Evolutionary conservation across 1,140 invertebrate species (phyloP).

Genomic region (Dreissena polymorpha): DNA sequence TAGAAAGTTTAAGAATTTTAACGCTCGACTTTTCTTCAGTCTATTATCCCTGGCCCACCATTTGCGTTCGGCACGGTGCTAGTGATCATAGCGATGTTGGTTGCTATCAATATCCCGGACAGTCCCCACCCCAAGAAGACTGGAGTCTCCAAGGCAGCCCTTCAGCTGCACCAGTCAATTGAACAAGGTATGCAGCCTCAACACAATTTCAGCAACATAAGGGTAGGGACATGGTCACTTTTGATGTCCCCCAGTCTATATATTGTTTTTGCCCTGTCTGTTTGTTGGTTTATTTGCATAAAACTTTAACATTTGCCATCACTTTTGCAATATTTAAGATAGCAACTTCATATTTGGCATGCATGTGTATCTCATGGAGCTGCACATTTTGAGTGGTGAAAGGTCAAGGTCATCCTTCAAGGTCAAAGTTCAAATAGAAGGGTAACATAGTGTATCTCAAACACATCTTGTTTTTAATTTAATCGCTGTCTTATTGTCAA

Average conservation of each 20-base stretch:
- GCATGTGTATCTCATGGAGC: too few relatives aligned
- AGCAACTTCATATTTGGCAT: too few relatives aligned
- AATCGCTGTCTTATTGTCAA: too few relatives aligned
- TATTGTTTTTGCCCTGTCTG: background rate
- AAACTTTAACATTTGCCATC: too few relatives aligned
- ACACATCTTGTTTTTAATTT: too few relatives aligned
- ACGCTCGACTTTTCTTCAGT: slow-evolving; percentile 72
- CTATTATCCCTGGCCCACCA: slow-evolving; percentile 98
- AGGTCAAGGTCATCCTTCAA: too few relatives aligned
- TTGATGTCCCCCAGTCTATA: background rate
- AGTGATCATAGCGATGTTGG: slow-evolving; percentile 96
- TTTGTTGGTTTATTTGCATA: too few relatives aligned
- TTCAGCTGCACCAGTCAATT: slow-evolving; percentile 19
- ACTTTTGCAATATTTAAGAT: too few relatives aligned
- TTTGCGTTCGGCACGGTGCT: slow-evolving; percentile 99
- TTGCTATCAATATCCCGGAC: slow-evolving; percentile 95
- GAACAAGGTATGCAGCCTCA: slow-evolving; percentile 9
- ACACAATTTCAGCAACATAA: background rate
- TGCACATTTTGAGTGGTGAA: too few relatives aligned
- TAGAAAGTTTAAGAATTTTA: too few relatives aligned
- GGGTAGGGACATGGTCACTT: background rate
- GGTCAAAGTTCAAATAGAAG: too few relatives aligned
- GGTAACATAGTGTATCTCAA: too few relatives aligned
- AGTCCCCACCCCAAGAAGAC: slow-evolving; percentile 66
- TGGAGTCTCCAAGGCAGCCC: slow-evolving; percentile 41